phyloP scores from a whole-genome alignment of 2,797 vertebrate species.

The Sarcophilus harrisii region DNA sequence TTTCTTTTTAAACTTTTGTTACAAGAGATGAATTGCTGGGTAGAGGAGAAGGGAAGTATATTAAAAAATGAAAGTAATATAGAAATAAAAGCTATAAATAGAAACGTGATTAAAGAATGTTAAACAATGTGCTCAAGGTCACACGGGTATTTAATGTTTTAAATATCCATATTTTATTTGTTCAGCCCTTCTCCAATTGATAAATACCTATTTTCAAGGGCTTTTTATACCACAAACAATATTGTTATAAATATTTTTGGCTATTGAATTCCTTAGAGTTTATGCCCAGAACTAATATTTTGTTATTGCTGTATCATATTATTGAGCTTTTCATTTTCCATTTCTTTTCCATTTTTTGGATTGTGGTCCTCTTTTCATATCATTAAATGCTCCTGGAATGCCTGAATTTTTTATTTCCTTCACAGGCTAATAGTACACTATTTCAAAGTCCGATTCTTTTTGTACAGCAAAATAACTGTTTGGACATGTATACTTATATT shows the following conservation, averaged over 20 bases:
- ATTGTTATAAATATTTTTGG: not conserved
- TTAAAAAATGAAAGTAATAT: not conserved
- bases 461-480: too few species aligned
- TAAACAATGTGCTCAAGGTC: not conserved
- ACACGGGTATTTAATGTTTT: not conserved
- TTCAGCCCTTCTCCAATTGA: not conserved
- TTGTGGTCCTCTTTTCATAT: not conserved
- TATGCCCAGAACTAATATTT: not conserved
- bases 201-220: not conserved
- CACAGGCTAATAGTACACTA: too few species aligned
- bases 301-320: not conserved
- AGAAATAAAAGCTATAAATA: not conserved
- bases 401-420: too few species aligned
- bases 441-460: too few species aligned
- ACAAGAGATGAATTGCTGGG: not conserved
- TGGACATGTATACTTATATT: too few species aligned
- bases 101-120: not conserved
- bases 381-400: not conserved
- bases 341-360: not conserved
- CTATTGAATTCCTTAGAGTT: not conserved
- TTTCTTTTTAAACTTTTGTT: not conserved
- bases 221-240: not conserved
- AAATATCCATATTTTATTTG: not conserved
- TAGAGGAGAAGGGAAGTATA: not conserved
- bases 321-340: not conserved